Conservation (phyloP, 2,113 vertebrate genomes). For the Climacteris rufus region DNA sequence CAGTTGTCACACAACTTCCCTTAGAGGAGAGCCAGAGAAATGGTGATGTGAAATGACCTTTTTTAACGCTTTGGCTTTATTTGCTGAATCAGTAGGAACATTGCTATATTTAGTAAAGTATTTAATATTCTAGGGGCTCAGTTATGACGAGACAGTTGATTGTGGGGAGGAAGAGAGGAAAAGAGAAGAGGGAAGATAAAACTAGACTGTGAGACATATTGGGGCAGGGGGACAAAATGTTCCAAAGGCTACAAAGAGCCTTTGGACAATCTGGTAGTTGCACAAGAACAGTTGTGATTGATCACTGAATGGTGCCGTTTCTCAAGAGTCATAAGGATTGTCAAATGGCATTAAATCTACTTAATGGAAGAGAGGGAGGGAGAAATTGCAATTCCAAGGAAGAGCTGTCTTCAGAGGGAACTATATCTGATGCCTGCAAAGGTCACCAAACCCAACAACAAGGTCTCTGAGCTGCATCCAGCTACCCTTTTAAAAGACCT, state of each 20-base stretch:
- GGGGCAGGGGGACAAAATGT: neutral
- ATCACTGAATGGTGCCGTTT: neutral
- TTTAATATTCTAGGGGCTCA: neutral
- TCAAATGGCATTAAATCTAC: neutral
- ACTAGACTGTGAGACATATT: neutral
- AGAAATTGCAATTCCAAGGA: neutral
- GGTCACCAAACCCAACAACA: neutral
- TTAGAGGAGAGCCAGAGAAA: neutral
- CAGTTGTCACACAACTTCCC: neutral
- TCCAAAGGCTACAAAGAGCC: neutral
- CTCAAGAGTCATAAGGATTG: neutral
- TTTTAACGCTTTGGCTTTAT: neutral
- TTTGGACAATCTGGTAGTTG: neutral
- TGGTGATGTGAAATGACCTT: neutral
- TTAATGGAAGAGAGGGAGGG: neutral
- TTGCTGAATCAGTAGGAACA: neutral
- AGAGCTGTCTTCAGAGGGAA: neutral
- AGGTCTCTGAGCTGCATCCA: neutral
- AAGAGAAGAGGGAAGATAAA: neutral
- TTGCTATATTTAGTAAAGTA: neutral
- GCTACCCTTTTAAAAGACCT: neutral
- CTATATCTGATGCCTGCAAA: neutral
- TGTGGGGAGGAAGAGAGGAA: neutral
- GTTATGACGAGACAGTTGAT: neutral
- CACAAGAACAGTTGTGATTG: neutral